phyloP scores from a whole-genome alignment of 2,888 invertebrate genomes.

The Sphaerophoria rueppellii region DNA sequence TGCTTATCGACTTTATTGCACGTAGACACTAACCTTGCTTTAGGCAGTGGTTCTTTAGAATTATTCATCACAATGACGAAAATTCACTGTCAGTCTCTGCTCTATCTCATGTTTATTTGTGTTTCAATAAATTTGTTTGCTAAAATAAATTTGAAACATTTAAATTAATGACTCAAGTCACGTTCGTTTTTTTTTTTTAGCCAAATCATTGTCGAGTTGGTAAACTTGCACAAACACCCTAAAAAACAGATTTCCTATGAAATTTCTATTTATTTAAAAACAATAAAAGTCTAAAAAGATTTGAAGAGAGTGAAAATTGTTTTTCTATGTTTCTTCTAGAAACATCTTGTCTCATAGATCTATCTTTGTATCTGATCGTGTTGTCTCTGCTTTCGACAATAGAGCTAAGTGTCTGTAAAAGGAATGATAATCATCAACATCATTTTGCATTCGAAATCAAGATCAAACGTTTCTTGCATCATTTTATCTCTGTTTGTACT shows the following conservation, averaged over 20 bases:
- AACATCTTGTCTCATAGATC: neutral
- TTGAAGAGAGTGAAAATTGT: neutral
- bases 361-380: neutral
- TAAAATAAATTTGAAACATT: conserved; percentile 2
- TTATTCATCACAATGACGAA: conserved; percentile 17
- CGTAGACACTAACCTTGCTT: conserved; percentile 1
- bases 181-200: conserved; percentile 1
- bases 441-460: conserved; percentile 38
- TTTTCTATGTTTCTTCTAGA: neutral
- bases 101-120: neutral
- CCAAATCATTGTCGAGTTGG: neutral
- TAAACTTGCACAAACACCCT: neutral
- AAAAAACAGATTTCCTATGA: neutral
- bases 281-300: neutral
- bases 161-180: conserved; percentile 17
- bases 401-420: neutral
- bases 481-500: neutral
- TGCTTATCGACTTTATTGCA: conserved; percentile 6
- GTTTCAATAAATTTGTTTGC: conserved; percentile 1
- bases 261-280: conserved; percentile 3
- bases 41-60: neutral
- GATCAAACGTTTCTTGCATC: conserved; percentile 53
- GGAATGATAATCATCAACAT: neutral
- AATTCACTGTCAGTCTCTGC: neutral
- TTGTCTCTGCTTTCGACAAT: neutral